A percentile compares a stretch with the other conserved stretches of the same genome.
Evolutionary conservation across 2,113 vertebrate species (phyloP).

Genomic region (Poecile atricapillus): DNA sequence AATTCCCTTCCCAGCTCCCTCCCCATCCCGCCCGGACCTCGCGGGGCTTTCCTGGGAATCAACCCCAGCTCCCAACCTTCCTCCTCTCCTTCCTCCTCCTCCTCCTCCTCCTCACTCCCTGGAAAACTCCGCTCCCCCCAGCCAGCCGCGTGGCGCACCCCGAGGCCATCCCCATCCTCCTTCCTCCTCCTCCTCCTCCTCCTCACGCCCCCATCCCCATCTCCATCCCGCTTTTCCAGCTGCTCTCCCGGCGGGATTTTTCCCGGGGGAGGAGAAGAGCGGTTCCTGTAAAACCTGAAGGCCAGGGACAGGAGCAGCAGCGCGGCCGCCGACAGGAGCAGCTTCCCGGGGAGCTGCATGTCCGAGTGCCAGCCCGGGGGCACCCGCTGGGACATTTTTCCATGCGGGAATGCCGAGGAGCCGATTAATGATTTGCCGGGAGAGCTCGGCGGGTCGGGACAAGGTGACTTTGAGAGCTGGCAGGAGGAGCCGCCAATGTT

Average conservation of each 20-base stretch:
- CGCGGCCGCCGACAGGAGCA: constrained; percentile 78
- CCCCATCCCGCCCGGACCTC: accelerated
- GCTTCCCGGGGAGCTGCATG: constrained; percentile 84
- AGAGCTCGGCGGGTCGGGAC: background rate
- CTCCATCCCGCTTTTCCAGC: background rate
- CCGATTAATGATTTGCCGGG: constrained; percentile 73
- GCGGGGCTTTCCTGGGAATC: accelerated
- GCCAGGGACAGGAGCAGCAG: constrained; percentile 81
- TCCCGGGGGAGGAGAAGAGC: background rate
- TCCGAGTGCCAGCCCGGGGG: constrained; percentile 75
- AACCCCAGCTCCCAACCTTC: background rate
- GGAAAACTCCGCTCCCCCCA: accelerated
- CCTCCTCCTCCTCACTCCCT: background rate
- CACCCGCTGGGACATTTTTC: constrained; percentile 63
- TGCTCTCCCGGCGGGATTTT: background rate
- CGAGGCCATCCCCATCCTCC: accelerated
- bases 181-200: background rate
- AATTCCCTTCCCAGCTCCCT: accelerated
- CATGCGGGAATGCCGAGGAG: constrained; percentile 61
- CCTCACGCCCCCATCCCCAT: background rate
- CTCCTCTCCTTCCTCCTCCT: background rate
- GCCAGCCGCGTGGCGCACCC: accelerated
- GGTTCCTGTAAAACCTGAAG: constrained; percentile 81
- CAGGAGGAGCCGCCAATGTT: background rate
- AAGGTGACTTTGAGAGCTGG: constrained; percentile 58